A percentile compares a stretch with the other conserved stretches of the same genome.
These are phyloP conservation scores for Augochlora pura DNA, from an alignment of 1,140 invertebrate genomes.

Conservation along the genomic window DNA sequence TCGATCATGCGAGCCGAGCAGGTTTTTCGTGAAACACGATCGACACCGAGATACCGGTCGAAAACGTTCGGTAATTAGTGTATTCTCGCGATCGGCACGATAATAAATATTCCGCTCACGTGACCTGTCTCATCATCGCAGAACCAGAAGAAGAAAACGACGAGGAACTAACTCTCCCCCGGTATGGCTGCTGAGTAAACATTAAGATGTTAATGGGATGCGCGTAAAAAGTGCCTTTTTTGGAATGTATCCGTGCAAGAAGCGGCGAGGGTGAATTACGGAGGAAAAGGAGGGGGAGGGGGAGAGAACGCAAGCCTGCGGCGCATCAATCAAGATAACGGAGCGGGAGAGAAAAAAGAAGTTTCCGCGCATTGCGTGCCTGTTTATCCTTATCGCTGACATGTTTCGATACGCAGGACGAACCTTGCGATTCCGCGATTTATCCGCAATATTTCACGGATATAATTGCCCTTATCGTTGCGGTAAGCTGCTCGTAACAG, in stretches of 20 bases:
- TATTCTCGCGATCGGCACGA: constrained; percentile 8
- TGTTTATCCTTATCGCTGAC: constrained; percentile 25
- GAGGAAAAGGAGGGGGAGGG: too few species aligned
- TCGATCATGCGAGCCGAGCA: constrained; percentile 3
- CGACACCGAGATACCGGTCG: constrained; percentile 19
- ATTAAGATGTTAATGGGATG: constrained; percentile 27
- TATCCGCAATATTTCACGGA: not conserved
- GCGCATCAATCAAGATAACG: not conserved
- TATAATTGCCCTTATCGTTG: constrained; percentile 2
- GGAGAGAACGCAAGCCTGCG: not conserved
- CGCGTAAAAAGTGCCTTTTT: not conserved
- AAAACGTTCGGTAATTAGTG: constrained; percentile 29
- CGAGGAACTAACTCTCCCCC: too few species aligned
- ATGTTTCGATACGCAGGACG: constrained; percentile 15
- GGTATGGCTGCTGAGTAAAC: not conserved
- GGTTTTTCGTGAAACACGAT: constrained; percentile 16
- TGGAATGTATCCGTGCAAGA: not conserved
- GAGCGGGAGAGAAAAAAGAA: not conserved
- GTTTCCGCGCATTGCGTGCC: not conserved
- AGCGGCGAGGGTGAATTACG: constrained; percentile 5
- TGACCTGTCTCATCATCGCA: constrained; percentile 6
- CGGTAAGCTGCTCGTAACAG: not conserved
- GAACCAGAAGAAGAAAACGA: too few species aligned
- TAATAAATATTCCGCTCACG: constrained; percentile 32
- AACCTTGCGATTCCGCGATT: not conserved